Evolutionary conservation across 2,113 vertebrate genomes (phyloP), one percentile per base, ranked within the genome.

Genomic region (Nestor notabilis): DNA sequence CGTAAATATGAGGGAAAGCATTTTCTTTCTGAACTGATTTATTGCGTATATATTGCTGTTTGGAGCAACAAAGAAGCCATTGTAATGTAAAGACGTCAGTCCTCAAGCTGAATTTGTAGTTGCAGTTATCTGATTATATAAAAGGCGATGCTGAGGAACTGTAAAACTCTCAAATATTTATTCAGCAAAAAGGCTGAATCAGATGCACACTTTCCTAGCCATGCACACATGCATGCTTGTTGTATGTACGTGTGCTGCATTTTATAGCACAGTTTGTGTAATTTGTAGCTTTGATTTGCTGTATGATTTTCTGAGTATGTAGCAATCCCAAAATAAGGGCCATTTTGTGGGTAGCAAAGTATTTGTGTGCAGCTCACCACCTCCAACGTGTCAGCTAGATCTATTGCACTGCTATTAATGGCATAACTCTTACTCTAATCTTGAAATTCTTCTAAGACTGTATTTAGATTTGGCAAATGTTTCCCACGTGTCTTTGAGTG

Each of bases 401-500:
- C 74, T 91, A 83, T 79, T 94, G 65, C 18, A 1, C 74, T 74
- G 50, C 47, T 87, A 52, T 84, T 93, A 93, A 95, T 64, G 91
- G 72, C 56, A 76, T 68, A 94, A 87, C 52, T 31, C 63, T 89
- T 86, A 86, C 55, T 47, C 66, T 91, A 75, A 63, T 79, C 61
- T 11, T 79, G 77, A 89, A 89, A 91, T 79, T 79, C 64, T 94
- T 90, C 84, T 81, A 78, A 80, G 68, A 56, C 18, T 60, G 29
- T 81, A 76, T 93, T 89, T 90, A 91, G 80, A 74, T 94, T 93
- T 76, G 50, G 74, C 61, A 87, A 96, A 91, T 85, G 81, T 79
- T 95, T 91, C 96, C 92, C 91, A 92, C 8, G n/a, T 97, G 94
- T 87, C 53, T 92, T 87, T 95, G 93, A 93, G 80, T 89, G 91